Conservation (phyloP, 37 sponge, comb jelly and placozoan genomes). For the Geodia barretti region DNA sequence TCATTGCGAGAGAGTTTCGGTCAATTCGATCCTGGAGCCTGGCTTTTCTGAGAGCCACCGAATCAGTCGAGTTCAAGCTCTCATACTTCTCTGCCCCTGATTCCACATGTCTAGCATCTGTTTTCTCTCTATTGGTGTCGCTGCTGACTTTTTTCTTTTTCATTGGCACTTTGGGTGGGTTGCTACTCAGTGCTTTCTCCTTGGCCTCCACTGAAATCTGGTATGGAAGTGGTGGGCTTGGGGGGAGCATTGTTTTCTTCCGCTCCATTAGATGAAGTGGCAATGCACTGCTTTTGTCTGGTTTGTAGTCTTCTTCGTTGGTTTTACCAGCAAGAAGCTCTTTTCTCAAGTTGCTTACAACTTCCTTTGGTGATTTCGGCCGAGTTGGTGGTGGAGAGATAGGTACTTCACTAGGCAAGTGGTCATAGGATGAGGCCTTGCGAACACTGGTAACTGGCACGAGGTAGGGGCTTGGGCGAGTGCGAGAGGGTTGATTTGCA, state of each 20-base stretch:
- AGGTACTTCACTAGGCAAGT: not conserved
- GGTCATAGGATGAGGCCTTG: not conserved
- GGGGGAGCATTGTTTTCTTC: not conserved
- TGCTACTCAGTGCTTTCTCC: not conserved
- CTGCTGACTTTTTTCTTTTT: not conserved
- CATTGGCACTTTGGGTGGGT: not conserved
- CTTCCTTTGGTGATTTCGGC: not conserved
- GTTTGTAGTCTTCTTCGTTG: not conserved
- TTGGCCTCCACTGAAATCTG: too few relatives aligned
- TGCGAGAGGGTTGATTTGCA: not conserved
- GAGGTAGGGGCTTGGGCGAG: not conserved
- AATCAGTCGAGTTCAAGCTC: not conserved
- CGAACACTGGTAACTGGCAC: not conserved
- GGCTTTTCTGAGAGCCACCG: not conserved
- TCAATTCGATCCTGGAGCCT: constrained; percentile 12
- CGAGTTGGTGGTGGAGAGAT: not conserved
- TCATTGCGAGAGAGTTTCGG: constrained; percentile 32
- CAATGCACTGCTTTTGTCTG: too few relatives aligned
- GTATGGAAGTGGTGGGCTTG: not conserved
- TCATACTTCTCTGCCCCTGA: not conserved
- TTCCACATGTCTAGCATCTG: not conserved
- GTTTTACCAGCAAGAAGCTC: not conserved
- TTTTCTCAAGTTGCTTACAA: not conserved
- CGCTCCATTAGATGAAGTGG: not conserved
- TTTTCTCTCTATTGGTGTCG: not conserved